These are phyloP conservation scores for Electrona antarctica DNA, from an alignment of 2,113 vertebrate genomes.

Conservation along the genomic window DNA sequence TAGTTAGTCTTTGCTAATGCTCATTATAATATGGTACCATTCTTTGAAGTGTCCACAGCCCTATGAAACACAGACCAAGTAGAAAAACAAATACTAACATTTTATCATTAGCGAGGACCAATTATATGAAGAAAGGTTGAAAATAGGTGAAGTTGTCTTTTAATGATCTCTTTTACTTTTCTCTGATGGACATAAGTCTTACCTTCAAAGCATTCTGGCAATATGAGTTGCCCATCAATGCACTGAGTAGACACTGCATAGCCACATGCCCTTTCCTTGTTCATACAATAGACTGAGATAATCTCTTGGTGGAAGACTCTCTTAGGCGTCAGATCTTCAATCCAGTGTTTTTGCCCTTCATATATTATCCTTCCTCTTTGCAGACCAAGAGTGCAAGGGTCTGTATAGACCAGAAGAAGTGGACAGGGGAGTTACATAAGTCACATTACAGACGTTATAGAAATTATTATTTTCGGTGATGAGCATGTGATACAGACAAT, in stretches of 20 bases:
- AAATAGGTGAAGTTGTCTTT: too few relatives aligned
- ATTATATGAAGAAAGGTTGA: too few relatives aligned
- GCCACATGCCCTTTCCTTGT: conserved; percentile 47
- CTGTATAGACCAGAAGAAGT: conserved; percentile 33
- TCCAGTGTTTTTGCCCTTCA: conserved; percentile 53
- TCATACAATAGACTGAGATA: conserved; percentile 64
- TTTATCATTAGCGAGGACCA: background rate
- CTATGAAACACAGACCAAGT: too few relatives aligned
- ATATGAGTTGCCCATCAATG: conserved; percentile 47
- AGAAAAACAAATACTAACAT: too few relatives aligned
- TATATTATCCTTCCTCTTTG: conserved; percentile 53
- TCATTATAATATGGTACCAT: too few relatives aligned
- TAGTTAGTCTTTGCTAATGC: too few relatives aligned
- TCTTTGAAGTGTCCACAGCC: background rate
- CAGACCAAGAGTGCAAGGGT: conserved; percentile 54
- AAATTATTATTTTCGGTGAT: background rate
- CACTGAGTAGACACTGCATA: conserved; percentile 63
- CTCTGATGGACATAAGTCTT: background rate
- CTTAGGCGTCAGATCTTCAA: conserved; percentile 27
- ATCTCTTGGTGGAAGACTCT: conserved; percentile 52
- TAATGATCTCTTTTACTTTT: background rate
- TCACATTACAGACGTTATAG: background rate
- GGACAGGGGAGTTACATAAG: background rate
- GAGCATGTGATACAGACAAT: background rate
- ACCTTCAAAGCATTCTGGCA: conserved; percentile 70